Evolutionary conservation across 2,113 vertebrate species (phyloP).

Genomic region (Pelobates fuscus): DNA sequence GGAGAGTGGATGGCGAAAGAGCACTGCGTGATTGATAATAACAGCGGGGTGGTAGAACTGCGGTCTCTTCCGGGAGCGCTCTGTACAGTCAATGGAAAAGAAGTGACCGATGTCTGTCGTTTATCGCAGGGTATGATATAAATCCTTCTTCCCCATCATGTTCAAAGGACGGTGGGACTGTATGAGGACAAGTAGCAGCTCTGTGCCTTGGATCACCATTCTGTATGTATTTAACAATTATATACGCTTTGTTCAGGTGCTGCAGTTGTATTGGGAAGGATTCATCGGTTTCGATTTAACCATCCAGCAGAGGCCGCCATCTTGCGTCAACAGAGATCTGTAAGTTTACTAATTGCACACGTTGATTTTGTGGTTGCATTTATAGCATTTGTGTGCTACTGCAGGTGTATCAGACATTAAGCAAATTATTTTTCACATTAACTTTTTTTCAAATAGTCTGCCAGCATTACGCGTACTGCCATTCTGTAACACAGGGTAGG

Average conservation of each 20-base stretch:
- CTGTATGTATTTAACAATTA: slow-evolving; percentile 1
- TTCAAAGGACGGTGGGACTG: background rate
- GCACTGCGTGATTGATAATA: slow-evolving; percentile 85
- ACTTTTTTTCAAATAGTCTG: too few species aligned
- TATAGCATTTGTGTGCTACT: too few species aligned
- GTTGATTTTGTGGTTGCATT: too few species aligned
- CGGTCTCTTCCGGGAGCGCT: slow-evolving; percentile 70
- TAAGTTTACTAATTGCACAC: slow-evolving; percentile 68
- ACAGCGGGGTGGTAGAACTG: slow-evolving; percentile 80
- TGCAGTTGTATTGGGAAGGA: slow-evolving; percentile 85
- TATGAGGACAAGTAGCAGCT: background rate
- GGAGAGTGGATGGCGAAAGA: slow-evolving; percentile 74
- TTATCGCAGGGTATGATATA: slow-evolving; percentile 84
- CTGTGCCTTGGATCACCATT: background rate
- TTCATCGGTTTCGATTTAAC: slow-evolving; percentile 91
- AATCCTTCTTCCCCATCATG: background rate
- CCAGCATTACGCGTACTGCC: too few species aligned
- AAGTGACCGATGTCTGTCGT: slow-evolving; percentile 79
- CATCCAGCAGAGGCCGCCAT: slow-evolving; percentile 91
- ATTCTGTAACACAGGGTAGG: too few species aligned
- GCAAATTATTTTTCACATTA: too few species aligned
- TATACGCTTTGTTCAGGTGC: slow-evolving; percentile 69
- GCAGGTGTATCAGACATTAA: too few species aligned
- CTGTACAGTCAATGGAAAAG: slow-evolving; percentile 83
- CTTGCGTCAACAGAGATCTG: slow-evolving; percentile 83